Conservation (phyloP, 2,797 vertebrate species). For the Nyctalus aviator region DNA sequence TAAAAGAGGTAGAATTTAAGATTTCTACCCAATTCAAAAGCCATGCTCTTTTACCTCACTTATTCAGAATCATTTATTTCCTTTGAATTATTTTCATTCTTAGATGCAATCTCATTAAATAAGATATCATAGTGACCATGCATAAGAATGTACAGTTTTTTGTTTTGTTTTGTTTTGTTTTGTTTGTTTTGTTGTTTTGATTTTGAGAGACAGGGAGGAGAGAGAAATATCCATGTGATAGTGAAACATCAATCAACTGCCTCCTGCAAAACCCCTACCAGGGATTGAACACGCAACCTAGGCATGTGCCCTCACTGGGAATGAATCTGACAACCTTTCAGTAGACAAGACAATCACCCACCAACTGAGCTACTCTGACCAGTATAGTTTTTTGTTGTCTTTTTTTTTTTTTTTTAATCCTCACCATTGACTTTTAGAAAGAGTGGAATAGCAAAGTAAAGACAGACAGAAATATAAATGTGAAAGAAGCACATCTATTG, state of each 20-base stretch:
- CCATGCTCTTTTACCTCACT: neutral
- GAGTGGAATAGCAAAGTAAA: too few species aligned
- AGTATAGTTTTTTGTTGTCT: neutral
- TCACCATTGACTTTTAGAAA: too few species aligned
- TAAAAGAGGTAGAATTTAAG: conserved; percentile 23
- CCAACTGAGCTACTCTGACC: neutral
- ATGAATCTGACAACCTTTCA: neutral
- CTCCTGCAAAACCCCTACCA: neutral
- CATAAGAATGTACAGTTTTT: neutral
- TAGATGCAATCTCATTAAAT: neutral
- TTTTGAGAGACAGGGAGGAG: neutral
- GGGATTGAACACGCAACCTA: neutral
- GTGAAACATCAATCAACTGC: neutral
- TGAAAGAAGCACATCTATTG: too few species aligned
- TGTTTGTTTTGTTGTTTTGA: neutral
- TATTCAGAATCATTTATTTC: neutral
- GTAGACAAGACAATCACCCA: neutral
- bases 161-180: neutral
- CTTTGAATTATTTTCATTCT: conserved; percentile 40
- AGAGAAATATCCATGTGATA: neutral
- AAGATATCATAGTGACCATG: neutral
- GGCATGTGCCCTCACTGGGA: neutral
- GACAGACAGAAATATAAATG: too few species aligned
- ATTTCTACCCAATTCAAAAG: neutral
- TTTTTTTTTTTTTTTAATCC: too few species aligned